Base-by-base conservation (phyloP, 2,888 invertebrate genomes). In the Heliconius ismenius region DNA sequence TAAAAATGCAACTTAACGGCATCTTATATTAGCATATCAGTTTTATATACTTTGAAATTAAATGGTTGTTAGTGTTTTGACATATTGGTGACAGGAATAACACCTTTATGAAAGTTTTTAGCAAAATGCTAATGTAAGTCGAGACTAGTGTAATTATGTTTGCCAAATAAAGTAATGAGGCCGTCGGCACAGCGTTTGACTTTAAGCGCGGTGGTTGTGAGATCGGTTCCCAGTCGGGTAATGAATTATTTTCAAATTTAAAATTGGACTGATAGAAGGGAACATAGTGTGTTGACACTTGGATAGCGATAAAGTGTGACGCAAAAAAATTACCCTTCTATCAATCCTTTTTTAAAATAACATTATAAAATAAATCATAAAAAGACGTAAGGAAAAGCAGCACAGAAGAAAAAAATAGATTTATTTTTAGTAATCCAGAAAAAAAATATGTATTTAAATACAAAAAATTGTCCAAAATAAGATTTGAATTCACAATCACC, bases 1-100 rank as follows among this genome's bases (percentile, higher is more conserved):
- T n/a, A 58, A 58, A 28, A 69, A 58, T 36, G 36, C 13, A 74
- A 28, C n/a, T 26, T 74, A 74, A 74, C 74, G 67, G 74, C 54
- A 26, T 39, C 2, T 28, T n/a, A n/a, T 60, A 58, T 74, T 74
- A 67, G 74, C 74, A 74, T 67, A 36, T 74, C 18, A 24, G 9
- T 58, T 54, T 73, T 28, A 49, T 63, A 73, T 13, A 49, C 58
- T 74, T 54, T 65, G 58, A 58, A 67, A 67, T 60, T 74, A 36
- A 60, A 60, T 74, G 15, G 18, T 24, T 64, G 28, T 65, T 65
- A 32, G 49, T 54, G 2, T 54, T 10, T 60, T 72, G 60, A 24
- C 60, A 72, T 15, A 36, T 60, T 2, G 58, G 36, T 76, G 65
- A 60, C 32, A 67, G 65, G 67, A 65, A 67, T 73, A 18, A 43